phyloP scores from a whole-genome alignment of 2,888 invertebrate genomes.

The Hermaeophaga mercurialis region DNA sequence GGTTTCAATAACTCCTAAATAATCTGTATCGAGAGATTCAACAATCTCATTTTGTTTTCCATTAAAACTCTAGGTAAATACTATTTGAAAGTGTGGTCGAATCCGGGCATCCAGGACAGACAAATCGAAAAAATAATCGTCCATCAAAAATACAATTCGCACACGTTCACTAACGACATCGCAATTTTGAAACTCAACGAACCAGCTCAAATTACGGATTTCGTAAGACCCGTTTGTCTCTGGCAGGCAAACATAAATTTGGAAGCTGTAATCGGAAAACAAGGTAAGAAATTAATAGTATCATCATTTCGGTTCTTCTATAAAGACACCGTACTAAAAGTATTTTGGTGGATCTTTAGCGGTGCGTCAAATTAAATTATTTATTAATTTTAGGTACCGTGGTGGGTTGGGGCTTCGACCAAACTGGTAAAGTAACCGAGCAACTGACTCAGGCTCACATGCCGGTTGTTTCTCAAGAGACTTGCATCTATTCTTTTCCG shows the following conservation, averaged over 20 bases:
- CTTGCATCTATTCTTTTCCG: constrained; percentile 65
- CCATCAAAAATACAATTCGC: constrained; percentile 50
- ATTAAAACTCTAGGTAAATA: constrained; percentile 54
- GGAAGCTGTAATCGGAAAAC: constrained; percentile 41
- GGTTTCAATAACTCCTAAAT: no score
- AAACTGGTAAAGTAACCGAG: constrained; percentile 63
- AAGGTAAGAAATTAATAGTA: constrained; percentile 44
- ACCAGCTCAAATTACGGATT: constrained; percentile 49
- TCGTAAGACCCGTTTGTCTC: constrained; percentile 53
- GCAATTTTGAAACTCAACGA: constrained; percentile 49
- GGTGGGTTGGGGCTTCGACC: constrained; percentile 63
- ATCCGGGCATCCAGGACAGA: constrained; percentile 53
- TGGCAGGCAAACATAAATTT: constrained; percentile 47
- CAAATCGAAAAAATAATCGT: constrained; percentile 48
- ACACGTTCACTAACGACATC: constrained; percentile 50
- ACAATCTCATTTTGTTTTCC: constrained; percentile 48
- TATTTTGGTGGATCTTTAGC: no score
- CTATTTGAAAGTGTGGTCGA: constrained; percentile 53
- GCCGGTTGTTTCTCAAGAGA: constrained; percentile 65
- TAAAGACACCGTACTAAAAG: no score
- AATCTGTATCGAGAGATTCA: no score
- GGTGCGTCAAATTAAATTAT: no score
- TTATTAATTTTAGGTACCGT: constrained; percentile 49
- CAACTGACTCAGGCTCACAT: constrained; percentile 64
- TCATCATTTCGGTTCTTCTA: no score